Conservation (phyloP, 2,797 vertebrate species). For the Enteromius paludinosus region DNA sequence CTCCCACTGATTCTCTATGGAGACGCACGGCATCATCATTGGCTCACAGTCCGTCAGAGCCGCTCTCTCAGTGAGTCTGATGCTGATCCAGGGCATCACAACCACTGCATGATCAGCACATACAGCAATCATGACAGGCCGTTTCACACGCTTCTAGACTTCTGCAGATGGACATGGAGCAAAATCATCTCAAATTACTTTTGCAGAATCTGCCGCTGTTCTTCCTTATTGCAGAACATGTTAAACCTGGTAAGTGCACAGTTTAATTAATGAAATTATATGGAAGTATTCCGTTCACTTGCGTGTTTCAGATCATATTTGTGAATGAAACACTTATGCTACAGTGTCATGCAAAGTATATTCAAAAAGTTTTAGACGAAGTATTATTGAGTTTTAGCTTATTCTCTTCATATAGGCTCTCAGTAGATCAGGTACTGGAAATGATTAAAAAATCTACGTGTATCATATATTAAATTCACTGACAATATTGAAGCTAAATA, state of each 20-base stretch:
- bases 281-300: not conserved
- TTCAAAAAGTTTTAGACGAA: not conserved
- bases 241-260: slow-evolving; percentile 50
- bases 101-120: slow-evolving; percentile 10
- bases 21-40: slow-evolving; percentile 41
- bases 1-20: slow-evolving; percentile 27
- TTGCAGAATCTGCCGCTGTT: slow-evolving; percentile 41
- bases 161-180: slow-evolving; percentile 44
- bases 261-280: not conserved
- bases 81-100: not conserved
- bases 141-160: slow-evolving; percentile 6
- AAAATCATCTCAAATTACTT: slow-evolving; percentile 28
- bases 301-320: not conserved
- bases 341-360: not conserved
- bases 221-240: slow-evolving; percentile 37
- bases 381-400: not conserved
- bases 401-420: not conserved
- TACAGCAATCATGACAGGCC: slow-evolving; percentile 2
- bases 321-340: not conserved
- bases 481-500: not conserved
- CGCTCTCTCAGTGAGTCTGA: not conserved
- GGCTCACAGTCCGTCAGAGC: not conserved
- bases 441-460: not conserved
- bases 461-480: not conserved
- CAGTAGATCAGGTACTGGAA: too few species aligned